Base-by-base conservation (phyloP, 1,140 invertebrate species). In the Drosophila ambigua region DNA sequence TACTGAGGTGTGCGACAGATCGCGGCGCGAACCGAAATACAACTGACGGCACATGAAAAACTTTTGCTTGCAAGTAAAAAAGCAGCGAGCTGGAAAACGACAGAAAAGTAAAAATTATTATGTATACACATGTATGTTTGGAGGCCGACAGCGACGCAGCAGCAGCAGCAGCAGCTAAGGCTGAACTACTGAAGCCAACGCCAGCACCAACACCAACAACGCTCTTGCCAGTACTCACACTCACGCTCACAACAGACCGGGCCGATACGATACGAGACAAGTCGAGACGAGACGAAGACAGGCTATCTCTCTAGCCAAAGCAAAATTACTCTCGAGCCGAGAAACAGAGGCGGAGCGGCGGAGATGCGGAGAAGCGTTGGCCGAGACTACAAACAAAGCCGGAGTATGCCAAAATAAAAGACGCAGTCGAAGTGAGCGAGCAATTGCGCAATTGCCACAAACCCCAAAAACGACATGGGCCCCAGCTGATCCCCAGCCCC, bases 1-100 rank as follows among this genome's bases (percentile, higher is more conserved):
- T 31, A 23, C 71, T 64, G 16, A 65, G 83, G 72, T 65, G 64
- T 75, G 87, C 87, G 83, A 87, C 90, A 91, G 90, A 84, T 91
- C 90, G 76, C 82, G 66, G 64, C 85, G 87, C 90, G 85, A 79
- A 91, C 90, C 90, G 90, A 91, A 90, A 90, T 84, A 74, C 82
- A 91, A 91, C 90, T 91, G 90, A 91, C 89, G 66, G 85, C 79
- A 89, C 84, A 85, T 91, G 85, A 90, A 91, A 91, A 91, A 78
- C 80, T 78, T 88, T 91, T 68, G 85, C 83, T 82, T 68, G 73
- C 79, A 91, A 82, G 90, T 91, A 91, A 91, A 89, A 89, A 90
- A 90, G 60, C 82, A 88, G 66, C 82, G 69, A 74, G 82, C 83
- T 85, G 82, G 82, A 85, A 85, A 85, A 88, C 83, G 66, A 75